phyloP scores from a whole-genome alignment of 2,888 invertebrate genomes.

The Tanytarsus gracilentus region DNA sequence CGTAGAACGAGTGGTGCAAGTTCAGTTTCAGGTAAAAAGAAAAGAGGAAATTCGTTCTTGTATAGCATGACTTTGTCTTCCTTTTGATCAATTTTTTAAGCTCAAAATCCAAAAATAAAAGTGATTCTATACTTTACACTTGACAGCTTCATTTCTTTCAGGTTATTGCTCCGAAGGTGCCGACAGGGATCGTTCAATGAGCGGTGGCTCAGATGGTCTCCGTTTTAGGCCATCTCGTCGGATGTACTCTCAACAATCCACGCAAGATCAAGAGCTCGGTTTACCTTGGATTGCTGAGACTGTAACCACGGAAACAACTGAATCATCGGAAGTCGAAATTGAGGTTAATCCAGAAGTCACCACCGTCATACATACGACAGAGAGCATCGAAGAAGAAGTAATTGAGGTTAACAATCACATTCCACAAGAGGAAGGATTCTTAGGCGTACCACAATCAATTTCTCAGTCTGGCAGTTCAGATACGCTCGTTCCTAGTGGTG shows the following conservation, averaged over 20 bases:
- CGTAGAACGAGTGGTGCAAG: constrained; percentile 74
- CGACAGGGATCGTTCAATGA: constrained; percentile 33
- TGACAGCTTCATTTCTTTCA: constrained; percentile 27
- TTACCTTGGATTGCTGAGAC: constrained; percentile 33
- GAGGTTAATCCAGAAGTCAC: constrained; percentile 14
- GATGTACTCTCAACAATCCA: constrained; percentile 30
- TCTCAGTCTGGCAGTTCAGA: constrained; percentile 67
- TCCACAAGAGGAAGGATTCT: constrained; percentile 15
- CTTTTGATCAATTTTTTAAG: neutral
- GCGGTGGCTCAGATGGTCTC: constrained; percentile 32
- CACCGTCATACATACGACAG: constrained; percentile 28
- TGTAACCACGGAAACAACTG: neutral
- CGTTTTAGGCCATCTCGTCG: constrained; percentile 30
- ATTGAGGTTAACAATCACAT: neutral
- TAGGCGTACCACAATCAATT: constrained; percentile 48
- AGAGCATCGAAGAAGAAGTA: constrained; percentile 8
- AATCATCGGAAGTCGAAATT: constrained; percentile 19
- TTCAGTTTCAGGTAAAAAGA: constrained; percentile 57
- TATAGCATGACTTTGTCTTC: neutral
- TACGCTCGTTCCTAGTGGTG: constrained; percentile 58
- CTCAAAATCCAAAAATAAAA: no score
- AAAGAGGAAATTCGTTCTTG: neutral
- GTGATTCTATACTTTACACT: constrained; percentile 4
- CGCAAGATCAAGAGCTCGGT: constrained; percentile 28
- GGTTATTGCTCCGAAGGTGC: constrained; percentile 34